A percentile compares a stretch with the other conserved stretches of the same genome.
Evolutionary conservation across 2,113 vertebrate species (phyloP).

Genomic region (Psophia crepitans): DNA sequence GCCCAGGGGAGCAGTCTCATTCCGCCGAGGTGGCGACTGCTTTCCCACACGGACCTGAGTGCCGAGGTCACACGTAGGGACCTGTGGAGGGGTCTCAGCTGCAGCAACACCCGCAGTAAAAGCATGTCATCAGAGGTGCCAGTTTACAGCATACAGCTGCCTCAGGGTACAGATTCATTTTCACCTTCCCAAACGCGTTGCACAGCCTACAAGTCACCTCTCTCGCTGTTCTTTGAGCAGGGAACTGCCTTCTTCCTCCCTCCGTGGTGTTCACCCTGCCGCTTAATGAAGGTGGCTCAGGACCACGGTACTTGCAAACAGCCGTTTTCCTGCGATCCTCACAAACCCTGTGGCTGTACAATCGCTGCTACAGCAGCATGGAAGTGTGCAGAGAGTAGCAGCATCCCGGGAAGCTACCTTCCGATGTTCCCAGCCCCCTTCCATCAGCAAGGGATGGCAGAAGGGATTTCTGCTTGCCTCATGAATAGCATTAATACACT

Average conservation of each 20-base stretch:
- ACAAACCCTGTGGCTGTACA: not conserved
- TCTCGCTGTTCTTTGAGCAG: not conserved
- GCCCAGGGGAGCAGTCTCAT: not conserved
- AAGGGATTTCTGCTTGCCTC: not conserved
- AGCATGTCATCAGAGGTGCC: not conserved
- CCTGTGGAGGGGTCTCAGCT: not conserved
- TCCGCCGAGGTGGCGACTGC: not conserved
- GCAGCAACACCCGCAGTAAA: not conserved
- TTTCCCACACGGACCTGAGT: rapidly evolving
- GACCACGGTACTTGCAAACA: not conserved
- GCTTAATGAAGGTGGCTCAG: not conserved
- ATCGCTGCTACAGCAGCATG: not conserved
- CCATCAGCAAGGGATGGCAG: no score
- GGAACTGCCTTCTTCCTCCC: not conserved
- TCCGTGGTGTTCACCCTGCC: not conserved
- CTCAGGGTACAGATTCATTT: not conserved
- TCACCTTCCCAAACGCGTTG: not conserved
- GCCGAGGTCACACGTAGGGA: rapidly evolving
- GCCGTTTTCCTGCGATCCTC: not conserved
- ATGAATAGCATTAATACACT: not conserved
- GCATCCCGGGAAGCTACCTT: not conserved
- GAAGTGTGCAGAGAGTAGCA: not conserved
- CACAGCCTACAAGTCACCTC: not conserved
- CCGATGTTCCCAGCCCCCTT: not conserved
- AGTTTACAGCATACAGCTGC: not conserved